Evolutionary conservation across 2,888 invertebrate species (phyloP).

Genomic region (Drosophila cognata): DNA sequence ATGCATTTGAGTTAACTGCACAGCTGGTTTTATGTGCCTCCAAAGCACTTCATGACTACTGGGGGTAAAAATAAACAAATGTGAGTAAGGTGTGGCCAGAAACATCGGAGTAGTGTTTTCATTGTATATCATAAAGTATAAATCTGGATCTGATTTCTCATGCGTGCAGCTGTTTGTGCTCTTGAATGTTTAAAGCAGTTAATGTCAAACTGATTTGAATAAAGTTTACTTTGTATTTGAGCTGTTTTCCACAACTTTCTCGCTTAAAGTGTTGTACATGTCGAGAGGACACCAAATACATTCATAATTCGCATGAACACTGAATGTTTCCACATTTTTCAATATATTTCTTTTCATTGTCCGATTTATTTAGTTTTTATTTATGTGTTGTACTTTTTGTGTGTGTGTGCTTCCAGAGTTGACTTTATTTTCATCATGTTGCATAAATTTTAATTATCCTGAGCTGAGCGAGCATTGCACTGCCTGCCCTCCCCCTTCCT

Average conservation of each 20-base stretch:
- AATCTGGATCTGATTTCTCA: background rate
- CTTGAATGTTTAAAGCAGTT: background rate
- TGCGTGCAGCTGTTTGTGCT: background rate
- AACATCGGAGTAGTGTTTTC: background rate
- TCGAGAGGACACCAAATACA: background rate
- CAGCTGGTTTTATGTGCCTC: background rate
- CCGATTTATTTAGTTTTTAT: background rate
- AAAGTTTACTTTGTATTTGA: background rate
- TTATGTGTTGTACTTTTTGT: background rate
- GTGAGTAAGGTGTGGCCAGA: background rate
- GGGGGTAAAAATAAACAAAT: background rate
- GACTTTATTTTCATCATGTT: conserved; percentile 49
- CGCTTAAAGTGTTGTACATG: background rate
- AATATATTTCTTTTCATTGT: background rate
- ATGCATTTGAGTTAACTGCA: background rate
- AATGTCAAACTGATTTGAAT: background rate
- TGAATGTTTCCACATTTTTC: background rate
- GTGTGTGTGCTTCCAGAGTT: background rate
- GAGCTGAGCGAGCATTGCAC: background rate
- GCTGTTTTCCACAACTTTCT: no score
- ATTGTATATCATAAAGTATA: background rate
- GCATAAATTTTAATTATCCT: conserved; percentile 43
- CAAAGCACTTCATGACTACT: background rate
- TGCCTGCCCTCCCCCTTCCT: background rate
- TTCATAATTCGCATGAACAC: background rate